Evolutionary conservation across 2,113 vertebrate species (phyloP).

Genomic region (Neomonachus schauinslandi): DNA sequence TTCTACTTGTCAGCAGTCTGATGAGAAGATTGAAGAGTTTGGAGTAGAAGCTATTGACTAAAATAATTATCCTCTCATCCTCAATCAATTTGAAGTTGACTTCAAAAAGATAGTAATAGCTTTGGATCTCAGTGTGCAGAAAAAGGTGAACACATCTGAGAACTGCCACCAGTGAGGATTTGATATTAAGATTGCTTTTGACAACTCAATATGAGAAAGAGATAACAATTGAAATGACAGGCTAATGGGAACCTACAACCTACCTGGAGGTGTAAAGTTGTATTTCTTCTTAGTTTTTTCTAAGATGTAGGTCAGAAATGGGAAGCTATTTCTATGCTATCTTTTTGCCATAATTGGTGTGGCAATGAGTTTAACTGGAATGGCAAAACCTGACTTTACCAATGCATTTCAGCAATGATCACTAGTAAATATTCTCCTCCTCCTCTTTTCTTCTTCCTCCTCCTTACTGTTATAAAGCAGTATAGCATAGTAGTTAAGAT

Average conservation of each 20-base stretch:
- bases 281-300: slow-evolving; percentile 11
- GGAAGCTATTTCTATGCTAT: not conserved
- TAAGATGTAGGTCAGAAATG: not conserved
- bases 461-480: not conserved
- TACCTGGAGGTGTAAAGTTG: not conserved
- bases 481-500: not conserved
- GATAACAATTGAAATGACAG: not conserved
- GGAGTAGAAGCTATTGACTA: slow-evolving; percentile 14
- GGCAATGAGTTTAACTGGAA: not conserved
- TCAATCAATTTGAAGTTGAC: slow-evolving; percentile 57
- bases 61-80: slow-evolving; percentile 54
- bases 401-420: not conserved
- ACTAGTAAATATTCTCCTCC: not conserved
- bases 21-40: not conserved
- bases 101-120: slow-evolving; percentile 32
- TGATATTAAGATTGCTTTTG: slow-evolving; percentile 54
- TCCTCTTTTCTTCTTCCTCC: not conserved
- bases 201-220: slow-evolving; percentile 35
- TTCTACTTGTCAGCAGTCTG: not conserved
- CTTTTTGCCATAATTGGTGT: slow-evolving; percentile 21
- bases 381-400: not conserved
- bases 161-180: not conserved
- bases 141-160: slow-evolving; percentile 25
- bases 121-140: slow-evolving; percentile 4
- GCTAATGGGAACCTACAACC: not conserved